Percentiles rank a stretch among this genome's conserved stretches.
Evolutionary conservation across 1,140 invertebrate genomes (phyloP).

Genomic region (Solen grandis): DNA sequence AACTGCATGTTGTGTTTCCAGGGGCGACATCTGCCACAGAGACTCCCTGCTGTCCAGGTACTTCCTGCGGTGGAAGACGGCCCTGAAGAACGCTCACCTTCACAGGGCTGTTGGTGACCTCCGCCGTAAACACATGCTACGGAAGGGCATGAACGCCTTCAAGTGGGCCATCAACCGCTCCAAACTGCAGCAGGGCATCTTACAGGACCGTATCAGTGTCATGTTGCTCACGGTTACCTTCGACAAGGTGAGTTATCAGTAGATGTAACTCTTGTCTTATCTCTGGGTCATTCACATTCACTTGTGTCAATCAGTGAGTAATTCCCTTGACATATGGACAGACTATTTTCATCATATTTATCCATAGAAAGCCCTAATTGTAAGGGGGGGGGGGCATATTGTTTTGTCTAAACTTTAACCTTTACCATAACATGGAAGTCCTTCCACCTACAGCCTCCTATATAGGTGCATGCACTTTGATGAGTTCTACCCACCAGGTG

Average conservation of each 20-base stretch:
- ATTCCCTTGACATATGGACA: no score
- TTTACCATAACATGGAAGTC: no score
- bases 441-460: no score
- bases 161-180: constrained; percentile 66
- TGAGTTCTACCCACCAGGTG: no score
- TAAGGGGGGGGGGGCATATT: background rate
- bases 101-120: constrained; percentile 46
- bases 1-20: no score
- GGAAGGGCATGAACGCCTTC: constrained; percentile 66
- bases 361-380: no score
- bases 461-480: no score
- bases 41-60: constrained; percentile 36
- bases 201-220: constrained; percentile 57
- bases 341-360: no score
- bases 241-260: constrained; percentile 51
- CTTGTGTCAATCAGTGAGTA: background rate
- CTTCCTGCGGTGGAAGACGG: constrained; percentile 54
- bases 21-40: constrained; percentile 61
- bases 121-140: constrained; percentile 53
- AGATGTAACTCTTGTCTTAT: no score
- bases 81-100: constrained; percentile 19
- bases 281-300: no score
- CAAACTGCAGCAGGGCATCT: constrained; percentile 59
- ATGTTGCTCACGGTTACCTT: constrained; percentile 52
- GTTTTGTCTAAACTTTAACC: no score